Base-by-base conservation (phyloP, 1,140 invertebrate species). In the Apis florea region DNA sequence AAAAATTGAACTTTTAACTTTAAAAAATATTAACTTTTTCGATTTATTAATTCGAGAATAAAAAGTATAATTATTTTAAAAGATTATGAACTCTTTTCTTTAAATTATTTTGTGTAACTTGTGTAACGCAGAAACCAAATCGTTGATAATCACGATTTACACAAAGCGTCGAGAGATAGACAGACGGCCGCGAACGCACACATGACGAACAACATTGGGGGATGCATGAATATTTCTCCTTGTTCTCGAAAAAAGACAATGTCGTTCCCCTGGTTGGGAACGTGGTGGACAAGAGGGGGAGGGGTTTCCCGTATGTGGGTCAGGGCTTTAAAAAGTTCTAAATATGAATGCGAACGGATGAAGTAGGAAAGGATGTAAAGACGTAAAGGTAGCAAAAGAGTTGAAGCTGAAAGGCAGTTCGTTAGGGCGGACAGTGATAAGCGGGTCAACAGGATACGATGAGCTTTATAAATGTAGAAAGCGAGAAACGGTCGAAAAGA, bases 401-500 rank as follows among this genome's bases (percentile, higher is more conserved):
- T 82, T 61, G 79, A 61, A 53, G 69, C 51, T 83, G 77, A 79
- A 83, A 54, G 73, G 82, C 80, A 82, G 80, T 82, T 82, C 80
- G 80, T 82, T 82, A 82, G 74, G 47, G 64, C 80, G 66, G 74
- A 82, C 80, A 82, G 80, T 82, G 80, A 82, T 82, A 82, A 82
- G 80, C 80, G 80, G 80, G 80, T 82, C 80, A 82, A 82, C 80
- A 82, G 80, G 73, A 76, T 82, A 77, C 74, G 64, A 76, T 82
- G 80, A 82, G 80, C 73, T 63, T 82, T 74, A 76, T 76, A 76
- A 82, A 76, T 77, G 80, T 76, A 64, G 73, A 82, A 77, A 82
- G 74, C 73, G 74, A 82, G 74, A 82, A 82, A 76, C 66, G 73
- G 17, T 54, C 73, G 58, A 70, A 66, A 77, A 82, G 74, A 69